These are phyloP conservation scores for Drosophila nigritarsus DNA, from an alignment of 2,888 invertebrate genomes.

Conservation along the genomic window DNA sequence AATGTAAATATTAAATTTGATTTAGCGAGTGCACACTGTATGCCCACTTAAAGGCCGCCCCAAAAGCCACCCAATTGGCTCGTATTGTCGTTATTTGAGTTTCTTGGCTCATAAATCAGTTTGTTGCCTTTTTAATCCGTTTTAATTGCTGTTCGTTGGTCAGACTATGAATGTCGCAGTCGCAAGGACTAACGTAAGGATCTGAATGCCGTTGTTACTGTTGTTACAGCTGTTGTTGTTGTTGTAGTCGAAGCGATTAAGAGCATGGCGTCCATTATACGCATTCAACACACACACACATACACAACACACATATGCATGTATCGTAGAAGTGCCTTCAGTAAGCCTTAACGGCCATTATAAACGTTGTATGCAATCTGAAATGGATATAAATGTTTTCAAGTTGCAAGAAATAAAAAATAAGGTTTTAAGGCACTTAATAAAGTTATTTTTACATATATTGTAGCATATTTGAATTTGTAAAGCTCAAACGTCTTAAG, in stretches of 20 bases:
- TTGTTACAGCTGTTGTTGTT: slow-evolving; percentile 46
- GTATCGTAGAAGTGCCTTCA: slow-evolving; percentile 35
- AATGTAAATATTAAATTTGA: not conserved
- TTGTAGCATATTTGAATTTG: not conserved
- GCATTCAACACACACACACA: slow-evolving; percentile 55
- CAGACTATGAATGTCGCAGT: slow-evolving; percentile 78
- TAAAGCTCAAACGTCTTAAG: not conserved
- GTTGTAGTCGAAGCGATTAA: slow-evolving; percentile 69
- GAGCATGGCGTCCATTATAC: slow-evolving; percentile 60
- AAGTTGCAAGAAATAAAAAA: slow-evolving; percentile 17
- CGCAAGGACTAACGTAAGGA: slow-evolving; percentile 61
- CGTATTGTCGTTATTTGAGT: slow-evolving; percentile 82
- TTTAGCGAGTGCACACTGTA: not conserved
- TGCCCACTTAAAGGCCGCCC: not conserved
- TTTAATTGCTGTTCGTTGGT: slow-evolving; percentile 81
- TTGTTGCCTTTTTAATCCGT: slow-evolving; percentile 81
- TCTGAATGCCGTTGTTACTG: slow-evolving; percentile 42
- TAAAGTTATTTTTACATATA: not conserved
- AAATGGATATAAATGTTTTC: slow-evolving; percentile 58
- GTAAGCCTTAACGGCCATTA: slow-evolving; percentile 73
- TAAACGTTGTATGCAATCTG: slow-evolving; percentile 66
- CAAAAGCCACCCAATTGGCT: slow-evolving; percentile 28
- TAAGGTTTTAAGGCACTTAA: slow-evolving; percentile 17
- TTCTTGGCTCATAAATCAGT: slow-evolving; percentile 83
- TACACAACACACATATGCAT: slow-evolving; percentile 36